Evolutionary conservation across 2,888 invertebrate genomes (phyloP).

Genomic region (Rotaria sp.): DNA sequence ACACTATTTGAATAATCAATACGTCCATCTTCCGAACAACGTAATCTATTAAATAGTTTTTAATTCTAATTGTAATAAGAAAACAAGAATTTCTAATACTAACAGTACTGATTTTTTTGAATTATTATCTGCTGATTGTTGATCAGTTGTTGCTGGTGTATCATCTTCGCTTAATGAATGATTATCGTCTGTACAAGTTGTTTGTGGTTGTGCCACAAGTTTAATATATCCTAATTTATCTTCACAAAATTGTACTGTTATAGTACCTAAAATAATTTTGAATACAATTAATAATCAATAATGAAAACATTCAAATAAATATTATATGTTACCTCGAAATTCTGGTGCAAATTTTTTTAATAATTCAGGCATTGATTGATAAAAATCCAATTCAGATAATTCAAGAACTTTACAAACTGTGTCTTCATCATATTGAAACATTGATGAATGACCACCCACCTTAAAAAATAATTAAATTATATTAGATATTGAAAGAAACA

Average conservation of each 20-base stretch:
- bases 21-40: constrained; percentile 4
- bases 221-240: neutral
- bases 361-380: constrained; percentile 83
- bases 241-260: constrained; percentile 25
- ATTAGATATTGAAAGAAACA: neutral
- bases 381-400: constrained; percentile 83
- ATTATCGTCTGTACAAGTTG: neutral
- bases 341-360: constrained; percentile 85
- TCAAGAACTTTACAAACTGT: constrained; percentile 64
- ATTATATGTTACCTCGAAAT: constrained; percentile 79
- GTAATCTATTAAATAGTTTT: neutral
- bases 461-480: neutral
- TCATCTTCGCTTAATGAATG: neutral
- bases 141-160: neutral
- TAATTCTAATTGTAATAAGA: no score
- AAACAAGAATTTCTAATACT: neutral
- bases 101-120: neutral
- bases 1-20: neutral
- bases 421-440: constrained; percentile 26
- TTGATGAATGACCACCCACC: constrained; percentile 8
- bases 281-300: neutral
- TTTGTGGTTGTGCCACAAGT: neutral
- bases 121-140: neutral
- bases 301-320: neutral
- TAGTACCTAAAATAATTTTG: neutral